Evolutionary conservation across 2,888 invertebrate species (phyloP), one percentile per base, ranked within the genome.

Genomic region (Agriopis leucophaearia): DNA sequence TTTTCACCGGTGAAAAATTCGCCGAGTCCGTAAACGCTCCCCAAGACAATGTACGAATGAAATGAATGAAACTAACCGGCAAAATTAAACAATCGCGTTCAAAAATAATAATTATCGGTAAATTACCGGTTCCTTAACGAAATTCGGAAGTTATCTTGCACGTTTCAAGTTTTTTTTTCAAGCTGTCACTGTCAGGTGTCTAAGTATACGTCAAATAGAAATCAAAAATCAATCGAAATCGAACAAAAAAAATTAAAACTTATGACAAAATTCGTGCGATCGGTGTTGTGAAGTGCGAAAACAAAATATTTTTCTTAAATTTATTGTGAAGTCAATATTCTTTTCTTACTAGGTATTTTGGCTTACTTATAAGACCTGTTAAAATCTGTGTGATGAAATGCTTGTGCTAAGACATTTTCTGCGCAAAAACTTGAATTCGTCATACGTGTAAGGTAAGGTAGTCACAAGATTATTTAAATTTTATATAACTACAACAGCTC

Each of bases 271-370:
- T 60, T 57, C 66, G 54, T 16, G 52, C 16, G 10, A 58, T 48
- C 42, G 7, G 59, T 68, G 63, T 63, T 52, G 68, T 54, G 56
- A 47, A 59, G 64, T 68, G 71, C 61, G 63, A 61, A 64, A 64
- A 69, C 50, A 66, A 61, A 67, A 55, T 51, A 52, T 44, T 58
- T 61, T 18, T 52, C 4, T 36, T 51, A 58, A 58, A 64, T 52
- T 64, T 27, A 7, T 15, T 40, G 58, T 58, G 42, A 50, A 15
- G 12, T 47, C 12, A 36, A 27, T 47, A 15, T 35, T 35, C 8
- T n/a, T 58, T 18, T 10, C 8, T 5, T 56, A 10, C 15, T 35
- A 16, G 3, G 18, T 6, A 44, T 50, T 35, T n/a, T 42, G 13
- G 18, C 35, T 9, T 27, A 9, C 35, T 9, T 27, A 9, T 2